A percentile compares a stretch with the other conserved stretches of the same genome.
These are phyloP conservation scores for Centropus unirufus DNA, from an alignment of 2,113 vertebrate species.

Conservation along the genomic window DNA sequence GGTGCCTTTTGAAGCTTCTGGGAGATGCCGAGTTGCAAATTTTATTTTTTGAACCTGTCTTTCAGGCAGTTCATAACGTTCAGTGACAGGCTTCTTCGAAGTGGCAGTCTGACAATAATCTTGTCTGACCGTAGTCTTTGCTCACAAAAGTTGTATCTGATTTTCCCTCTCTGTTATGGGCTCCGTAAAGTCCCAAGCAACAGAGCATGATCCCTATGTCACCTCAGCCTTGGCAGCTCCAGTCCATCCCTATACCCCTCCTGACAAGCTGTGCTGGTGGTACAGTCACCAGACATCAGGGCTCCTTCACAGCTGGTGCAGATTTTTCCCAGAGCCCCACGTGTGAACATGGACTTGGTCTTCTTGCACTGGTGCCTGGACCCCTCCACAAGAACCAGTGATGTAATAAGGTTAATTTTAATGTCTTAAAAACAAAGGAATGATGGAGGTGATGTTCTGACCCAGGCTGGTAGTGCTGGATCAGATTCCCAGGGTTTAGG, in stretches of 20 bases:
- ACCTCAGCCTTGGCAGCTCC: not conserved
- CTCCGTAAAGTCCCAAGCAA: not conserved
- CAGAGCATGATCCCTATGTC: not conserved
- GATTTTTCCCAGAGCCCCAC: not conserved
- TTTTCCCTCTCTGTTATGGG: not conserved
- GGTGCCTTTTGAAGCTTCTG: not conserved
- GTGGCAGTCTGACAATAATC: not conserved
- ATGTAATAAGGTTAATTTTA: not conserved
- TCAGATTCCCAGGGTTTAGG: not conserved
- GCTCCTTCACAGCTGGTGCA: not conserved
- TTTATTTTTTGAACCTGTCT: not conserved
- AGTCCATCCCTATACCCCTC: not conserved
- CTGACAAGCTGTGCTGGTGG: not conserved
- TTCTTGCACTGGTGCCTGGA: not conserved
- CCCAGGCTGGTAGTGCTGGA: not conserved
- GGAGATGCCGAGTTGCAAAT: not conserved
- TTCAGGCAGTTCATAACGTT: not conserved
- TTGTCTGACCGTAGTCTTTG: not conserved
- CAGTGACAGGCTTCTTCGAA: not conserved
- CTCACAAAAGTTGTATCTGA: not conserved
- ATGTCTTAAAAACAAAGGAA: not conserved
- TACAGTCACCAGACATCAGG: not conserved
- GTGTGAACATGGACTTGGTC: not conserved
- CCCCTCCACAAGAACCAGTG: not conserved
- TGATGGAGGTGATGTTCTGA: not conserved